Conservation (phyloP, 2,797 vertebrate genomes). For the Heterohyrax brucei region DNA sequence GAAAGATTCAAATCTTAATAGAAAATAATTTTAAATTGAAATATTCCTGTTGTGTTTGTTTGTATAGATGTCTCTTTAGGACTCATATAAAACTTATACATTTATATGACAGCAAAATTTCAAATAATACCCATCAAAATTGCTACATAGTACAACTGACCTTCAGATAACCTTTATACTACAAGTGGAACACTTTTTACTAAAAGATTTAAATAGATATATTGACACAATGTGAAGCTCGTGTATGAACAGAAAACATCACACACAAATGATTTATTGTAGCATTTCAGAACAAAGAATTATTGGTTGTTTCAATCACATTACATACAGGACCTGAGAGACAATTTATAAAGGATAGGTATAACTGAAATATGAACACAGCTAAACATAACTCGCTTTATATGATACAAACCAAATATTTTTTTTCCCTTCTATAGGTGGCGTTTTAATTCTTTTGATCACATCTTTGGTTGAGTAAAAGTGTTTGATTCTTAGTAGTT, state of each 20-base stretch:
- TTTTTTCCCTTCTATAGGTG: too few species aligned
- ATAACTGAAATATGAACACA: neutral
- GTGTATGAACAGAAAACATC: neutral
- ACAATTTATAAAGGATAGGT: neutral
- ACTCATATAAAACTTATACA: neutral
- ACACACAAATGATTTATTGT: neutral
- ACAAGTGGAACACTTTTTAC: neutral
- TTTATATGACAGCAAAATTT: neutral
- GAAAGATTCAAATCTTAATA: neutral
- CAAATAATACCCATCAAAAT: neutral
- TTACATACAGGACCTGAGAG: neutral
- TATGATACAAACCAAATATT: neutral
- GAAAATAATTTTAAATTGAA: slow-evolving; percentile 23
- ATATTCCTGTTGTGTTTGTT: slow-evolving; percentile 2
- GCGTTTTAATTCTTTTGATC: too few species aligned
- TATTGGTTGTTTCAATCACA: neutral
- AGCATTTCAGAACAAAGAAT: neutral
- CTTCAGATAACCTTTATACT: neutral
- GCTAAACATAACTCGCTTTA: neutral
- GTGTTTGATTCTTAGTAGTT: too few species aligned
- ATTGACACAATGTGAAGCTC: neutral
- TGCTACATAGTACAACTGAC: neutral
- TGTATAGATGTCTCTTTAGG: neutral
- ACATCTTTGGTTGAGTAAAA: too few species aligned
- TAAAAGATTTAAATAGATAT: neutral